Conservation (phyloP, 2,113 vertebrate species). For the Eidolon helvum region DNA sequence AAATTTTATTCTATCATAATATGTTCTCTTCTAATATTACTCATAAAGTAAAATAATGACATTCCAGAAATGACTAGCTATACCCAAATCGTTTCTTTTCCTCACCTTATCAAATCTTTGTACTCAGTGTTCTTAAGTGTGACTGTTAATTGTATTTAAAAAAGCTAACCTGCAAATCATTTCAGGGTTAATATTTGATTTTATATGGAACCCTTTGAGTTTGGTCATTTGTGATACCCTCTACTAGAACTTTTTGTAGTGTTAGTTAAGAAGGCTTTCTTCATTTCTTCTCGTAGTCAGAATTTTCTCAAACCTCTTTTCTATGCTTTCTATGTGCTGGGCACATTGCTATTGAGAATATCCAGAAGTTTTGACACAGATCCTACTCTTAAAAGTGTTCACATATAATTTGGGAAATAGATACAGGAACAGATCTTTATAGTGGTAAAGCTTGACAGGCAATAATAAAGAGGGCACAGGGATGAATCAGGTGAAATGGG, state of each 20-base stretch:
- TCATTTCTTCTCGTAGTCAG: background rate
- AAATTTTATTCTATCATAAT: background rate
- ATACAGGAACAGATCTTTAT: background rate
- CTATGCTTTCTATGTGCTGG: fast-evolving
- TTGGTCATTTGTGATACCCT: background rate
- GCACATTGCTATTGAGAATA: background rate
- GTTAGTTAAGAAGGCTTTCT: background rate
- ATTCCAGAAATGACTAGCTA: background rate
- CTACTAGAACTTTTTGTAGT: background rate
- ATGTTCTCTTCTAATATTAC: constrained; percentile 43
- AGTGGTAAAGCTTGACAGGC: background rate
- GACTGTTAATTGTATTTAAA: background rate
- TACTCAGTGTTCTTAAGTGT: background rate
- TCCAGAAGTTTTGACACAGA: background rate
- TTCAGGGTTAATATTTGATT: background rate
- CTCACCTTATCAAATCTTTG: background rate
- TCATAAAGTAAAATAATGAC: constrained; percentile 23
- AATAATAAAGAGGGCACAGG: background rate
- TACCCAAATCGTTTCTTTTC: background rate
- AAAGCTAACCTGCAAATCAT: background rate
- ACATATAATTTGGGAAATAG: background rate
- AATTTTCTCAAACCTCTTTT: background rate
- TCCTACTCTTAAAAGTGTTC: background rate
- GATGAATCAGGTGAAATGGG: background rate
- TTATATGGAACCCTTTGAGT: background rate